phyloP scores from a whole-genome alignment of 2,888 invertebrate species.

The Tridacna crocea region DNA sequence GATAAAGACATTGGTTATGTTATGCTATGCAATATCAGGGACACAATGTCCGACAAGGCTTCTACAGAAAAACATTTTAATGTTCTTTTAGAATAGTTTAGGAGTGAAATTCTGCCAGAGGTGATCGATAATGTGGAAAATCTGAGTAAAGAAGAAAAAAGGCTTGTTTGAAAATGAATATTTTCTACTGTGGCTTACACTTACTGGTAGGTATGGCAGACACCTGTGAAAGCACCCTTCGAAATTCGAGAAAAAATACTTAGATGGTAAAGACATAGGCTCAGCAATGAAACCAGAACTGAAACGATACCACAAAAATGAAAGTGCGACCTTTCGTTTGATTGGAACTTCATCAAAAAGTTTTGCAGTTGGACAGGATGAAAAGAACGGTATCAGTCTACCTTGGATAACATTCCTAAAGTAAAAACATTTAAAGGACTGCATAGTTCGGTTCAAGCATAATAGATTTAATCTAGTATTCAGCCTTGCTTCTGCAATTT shows the following conservation, averaged over 20 bases:
- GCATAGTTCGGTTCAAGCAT: constrained; percentile 39
- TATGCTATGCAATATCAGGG: constrained; percentile 45
- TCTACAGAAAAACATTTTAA: constrained; percentile 61
- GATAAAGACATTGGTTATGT: constrained; percentile 37
- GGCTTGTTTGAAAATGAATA: constrained; percentile 52
- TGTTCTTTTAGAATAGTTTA: constrained; percentile 40
- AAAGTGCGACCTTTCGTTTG: constrained; percentile 34
- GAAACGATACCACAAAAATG: constrained; percentile 30
- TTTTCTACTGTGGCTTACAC: constrained; percentile 53
- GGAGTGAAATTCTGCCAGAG: constrained; percentile 38
- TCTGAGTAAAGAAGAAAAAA: constrained; percentile 32
- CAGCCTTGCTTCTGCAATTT: constrained; percentile 31
- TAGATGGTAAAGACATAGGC: constrained; percentile 12
- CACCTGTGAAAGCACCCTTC: constrained; percentile 31
- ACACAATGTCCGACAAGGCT: constrained; percentile 61
- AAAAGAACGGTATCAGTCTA: constrained; percentile 35
- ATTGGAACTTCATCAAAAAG: constrained; percentile 35
- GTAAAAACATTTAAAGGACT: constrained; percentile 2
- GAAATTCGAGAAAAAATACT: constrained; percentile 39
- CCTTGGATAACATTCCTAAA: constrained; percentile 14
- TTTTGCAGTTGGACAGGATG: constrained; percentile 52
- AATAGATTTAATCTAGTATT: constrained; percentile 45
- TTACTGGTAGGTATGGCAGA: constrained; percentile 56
- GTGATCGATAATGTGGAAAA: constrained; percentile 38
- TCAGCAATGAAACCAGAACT: constrained; percentile 20